These are phyloP conservation scores for Cervus canadensis DNA, from an alignment of 2,113 vertebrate species.

Conservation along the genomic window DNA sequence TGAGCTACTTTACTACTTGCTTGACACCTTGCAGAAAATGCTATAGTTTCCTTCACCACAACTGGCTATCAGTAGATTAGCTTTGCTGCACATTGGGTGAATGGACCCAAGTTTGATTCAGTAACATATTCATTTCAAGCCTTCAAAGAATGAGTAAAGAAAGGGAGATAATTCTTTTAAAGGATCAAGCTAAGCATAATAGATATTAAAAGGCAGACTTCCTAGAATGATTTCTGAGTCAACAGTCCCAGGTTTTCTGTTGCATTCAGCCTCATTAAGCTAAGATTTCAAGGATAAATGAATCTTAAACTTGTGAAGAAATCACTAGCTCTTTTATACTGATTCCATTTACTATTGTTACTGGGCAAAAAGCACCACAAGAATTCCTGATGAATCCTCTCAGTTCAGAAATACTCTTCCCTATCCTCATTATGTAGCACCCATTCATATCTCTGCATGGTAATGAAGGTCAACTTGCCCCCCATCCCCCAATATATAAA, in stretches of 20 bases:
- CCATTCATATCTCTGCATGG: neutral
- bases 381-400: neutral
- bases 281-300: constrained; percentile 45
- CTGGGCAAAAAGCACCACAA: neutral
- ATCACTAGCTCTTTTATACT: constrained; percentile 79
- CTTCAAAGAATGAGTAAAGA: constrained; percentile 83
- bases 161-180: constrained; percentile 34
- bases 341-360: constrained; percentile 41
- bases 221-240: constrained; percentile 68
- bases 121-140: constrained; percentile 81
- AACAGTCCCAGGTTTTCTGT: constrained; percentile 56
- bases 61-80: neutral
- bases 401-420: neutral
- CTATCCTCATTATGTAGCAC: neutral
- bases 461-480: neutral
- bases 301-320: constrained; percentile 75
- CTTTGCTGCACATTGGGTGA: neutral
- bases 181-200: constrained; percentile 61
- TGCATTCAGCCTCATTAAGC: constrained; percentile 64
- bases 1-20: neutral
- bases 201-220: constrained; percentile 67
- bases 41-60: neutral
- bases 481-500: neutral
- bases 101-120: neutral
- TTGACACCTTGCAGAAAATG: neutral